Evolutionary conservation across 2,888 invertebrate genomes (phyloP).

Genomic region (Pilophorus perplexus): DNA sequence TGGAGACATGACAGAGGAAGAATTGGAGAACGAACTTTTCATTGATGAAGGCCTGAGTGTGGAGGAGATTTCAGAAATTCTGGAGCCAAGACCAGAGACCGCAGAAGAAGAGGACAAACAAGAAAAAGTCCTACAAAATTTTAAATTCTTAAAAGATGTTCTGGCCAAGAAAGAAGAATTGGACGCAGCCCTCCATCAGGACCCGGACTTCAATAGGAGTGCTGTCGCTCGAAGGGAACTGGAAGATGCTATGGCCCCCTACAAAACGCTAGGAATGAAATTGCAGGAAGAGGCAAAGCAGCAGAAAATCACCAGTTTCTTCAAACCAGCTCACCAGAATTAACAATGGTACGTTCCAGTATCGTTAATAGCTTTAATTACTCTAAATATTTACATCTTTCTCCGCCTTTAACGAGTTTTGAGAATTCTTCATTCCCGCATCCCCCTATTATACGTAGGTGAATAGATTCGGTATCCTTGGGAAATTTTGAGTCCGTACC

Average conservation of each 20-base stretch:
- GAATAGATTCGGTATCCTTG: too few relatives aligned
- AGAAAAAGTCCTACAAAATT: neutral
- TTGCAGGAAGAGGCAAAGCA: constrained; percentile 2
- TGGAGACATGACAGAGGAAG: neutral
- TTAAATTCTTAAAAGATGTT: neutral
- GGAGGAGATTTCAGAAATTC: constrained; percentile 1
- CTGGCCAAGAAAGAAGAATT: neutral
- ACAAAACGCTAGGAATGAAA: neutral
- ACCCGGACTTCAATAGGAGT: neutral
- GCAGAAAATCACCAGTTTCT: too few relatives aligned
- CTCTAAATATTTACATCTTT: too few relatives aligned
- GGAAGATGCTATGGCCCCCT: too few relatives aligned
- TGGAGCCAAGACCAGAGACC: neutral
- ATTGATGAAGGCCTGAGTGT: neutral
- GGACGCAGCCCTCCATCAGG: neutral
- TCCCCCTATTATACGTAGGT: too few relatives aligned
- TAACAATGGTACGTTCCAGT: too few relatives aligned
- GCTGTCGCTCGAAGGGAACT: constrained; percentile 7
- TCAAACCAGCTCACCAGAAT: too few relatives aligned
- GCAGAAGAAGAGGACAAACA: neutral
- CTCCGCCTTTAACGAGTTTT: too few relatives aligned
- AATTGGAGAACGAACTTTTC: neutral
- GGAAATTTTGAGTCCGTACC: too few relatives aligned
- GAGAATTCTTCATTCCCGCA: too few relatives aligned
- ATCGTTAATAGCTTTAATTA: too few relatives aligned